phyloP scores from a whole-genome alignment of 2,888 invertebrate genomes.

The Nomada goodeniana region DNA sequence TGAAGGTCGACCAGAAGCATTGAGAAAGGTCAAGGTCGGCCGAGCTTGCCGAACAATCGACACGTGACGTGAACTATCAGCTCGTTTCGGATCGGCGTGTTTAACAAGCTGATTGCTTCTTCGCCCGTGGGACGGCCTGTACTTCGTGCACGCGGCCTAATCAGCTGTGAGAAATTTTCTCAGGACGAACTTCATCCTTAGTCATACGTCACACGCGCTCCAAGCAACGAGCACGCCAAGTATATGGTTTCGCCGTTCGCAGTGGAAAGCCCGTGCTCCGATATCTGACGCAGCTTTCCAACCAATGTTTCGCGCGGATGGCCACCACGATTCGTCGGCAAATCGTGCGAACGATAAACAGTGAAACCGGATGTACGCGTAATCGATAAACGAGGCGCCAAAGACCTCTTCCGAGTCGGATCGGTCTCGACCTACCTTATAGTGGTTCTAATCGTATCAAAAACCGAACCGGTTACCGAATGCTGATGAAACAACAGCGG shows the following conservation, averaged over 20 bases:
- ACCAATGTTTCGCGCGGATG: too few species aligned
- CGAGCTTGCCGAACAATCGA: conserved; percentile 32
- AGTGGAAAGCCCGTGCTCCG: too few species aligned
- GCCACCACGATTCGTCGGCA: too few species aligned
- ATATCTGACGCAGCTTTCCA: too few species aligned
- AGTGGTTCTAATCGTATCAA: not conserved
- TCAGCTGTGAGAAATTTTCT: conserved; percentile 27
- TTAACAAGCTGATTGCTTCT: conserved; percentile 48
- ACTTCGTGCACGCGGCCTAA: not conserved
- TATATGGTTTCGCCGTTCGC: too few species aligned
- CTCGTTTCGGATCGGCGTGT: conserved; percentile 17
- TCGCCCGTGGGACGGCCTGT: conserved; percentile 15
- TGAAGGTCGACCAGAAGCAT: conserved; percentile 46
- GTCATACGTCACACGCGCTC: not conserved
- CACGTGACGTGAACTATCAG: conserved; percentile 44
- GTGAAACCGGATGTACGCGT: too few species aligned
- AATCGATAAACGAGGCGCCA: too few species aligned
- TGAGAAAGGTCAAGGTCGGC: conserved; percentile 62
- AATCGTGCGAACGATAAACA: too few species aligned
- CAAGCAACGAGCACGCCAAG: too few species aligned
- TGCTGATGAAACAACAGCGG: not conserved
- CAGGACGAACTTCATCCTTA: conserved; percentile 24
- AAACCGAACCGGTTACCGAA: not conserved
- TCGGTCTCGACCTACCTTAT: conserved; percentile 23
- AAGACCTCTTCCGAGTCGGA: not conserved